phyloP scores from a whole-genome alignment of 1,140 invertebrate species.

The Carposina sasakii region DNA sequence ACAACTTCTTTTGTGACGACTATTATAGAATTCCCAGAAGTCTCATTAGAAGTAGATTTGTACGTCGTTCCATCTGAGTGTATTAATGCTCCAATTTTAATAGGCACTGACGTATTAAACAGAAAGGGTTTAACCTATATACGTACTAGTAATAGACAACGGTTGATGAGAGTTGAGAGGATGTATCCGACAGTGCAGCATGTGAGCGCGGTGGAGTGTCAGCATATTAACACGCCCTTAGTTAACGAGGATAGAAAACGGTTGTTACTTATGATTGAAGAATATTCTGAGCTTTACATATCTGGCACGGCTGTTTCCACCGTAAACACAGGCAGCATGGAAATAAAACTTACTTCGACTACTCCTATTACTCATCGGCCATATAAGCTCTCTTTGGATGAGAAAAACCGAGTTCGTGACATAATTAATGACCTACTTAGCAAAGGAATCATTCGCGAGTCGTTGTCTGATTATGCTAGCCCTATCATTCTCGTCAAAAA shows the following conservation, averaged over 20 bases:
- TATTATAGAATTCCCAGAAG: neutral
- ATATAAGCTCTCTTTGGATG: neutral
- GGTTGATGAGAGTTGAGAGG: neutral
- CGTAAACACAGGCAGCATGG: neutral
- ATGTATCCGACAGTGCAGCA: neutral
- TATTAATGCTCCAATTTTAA: neutral
- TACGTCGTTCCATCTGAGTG: neutral
- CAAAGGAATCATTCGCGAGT: constrained; percentile 27
- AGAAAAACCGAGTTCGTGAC: constrained; percentile 9
- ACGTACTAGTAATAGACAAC: too few species aligned
- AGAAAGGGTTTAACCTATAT: too few species aligned
- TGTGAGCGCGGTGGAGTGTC: neutral
- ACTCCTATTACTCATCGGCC: neutral
- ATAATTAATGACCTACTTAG: constrained; percentile 30
- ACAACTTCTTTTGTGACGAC: neutral
- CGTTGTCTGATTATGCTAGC: constrained; percentile 34
- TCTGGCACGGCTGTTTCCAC: neutral
- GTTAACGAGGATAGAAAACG: neutral
- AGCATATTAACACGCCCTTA: neutral
- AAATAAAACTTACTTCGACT: neutral
- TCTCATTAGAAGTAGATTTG: neutral
- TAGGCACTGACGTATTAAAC: too few species aligned
- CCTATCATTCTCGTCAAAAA: constrained; percentile 34
- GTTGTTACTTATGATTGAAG: neutral
- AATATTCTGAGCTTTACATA: neutral